Conservation (phyloP, 2,888 invertebrate genomes). For the Nemoura dubitans region DNA sequence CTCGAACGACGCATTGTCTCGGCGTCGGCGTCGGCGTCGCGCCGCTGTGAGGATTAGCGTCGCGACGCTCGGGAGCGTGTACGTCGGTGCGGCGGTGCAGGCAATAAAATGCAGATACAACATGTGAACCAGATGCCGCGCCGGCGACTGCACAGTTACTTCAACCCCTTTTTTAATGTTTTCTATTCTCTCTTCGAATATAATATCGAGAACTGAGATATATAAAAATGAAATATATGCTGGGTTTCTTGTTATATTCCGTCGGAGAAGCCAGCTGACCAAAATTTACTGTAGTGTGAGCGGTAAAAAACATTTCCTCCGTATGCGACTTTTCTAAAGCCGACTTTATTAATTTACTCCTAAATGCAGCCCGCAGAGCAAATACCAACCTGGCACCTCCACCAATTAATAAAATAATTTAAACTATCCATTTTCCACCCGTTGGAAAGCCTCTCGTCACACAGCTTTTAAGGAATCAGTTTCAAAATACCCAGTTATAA, state of each 20-base stretch:
- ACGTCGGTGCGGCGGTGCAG: neutral
- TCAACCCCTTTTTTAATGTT: constrained; percentile 20
- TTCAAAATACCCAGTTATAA: too few relatives aligned
- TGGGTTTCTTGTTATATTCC: neutral
- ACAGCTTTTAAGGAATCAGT: too few relatives aligned
- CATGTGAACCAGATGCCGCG: constrained; percentile 35
- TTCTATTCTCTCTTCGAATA: constrained; percentile 28
- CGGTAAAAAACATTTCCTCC: neutral
- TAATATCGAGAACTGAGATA: neutral
- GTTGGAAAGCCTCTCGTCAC: too few relatives aligned
- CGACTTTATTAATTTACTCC: neutral
- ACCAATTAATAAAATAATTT: neutral
- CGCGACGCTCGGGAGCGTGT: neutral
- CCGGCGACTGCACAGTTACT: constrained; percentile 7
- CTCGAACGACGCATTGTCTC: neutral
- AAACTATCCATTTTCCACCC: too few relatives aligned
- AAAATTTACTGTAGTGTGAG: neutral
- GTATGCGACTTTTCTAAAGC: neutral
- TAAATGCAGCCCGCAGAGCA: neutral
- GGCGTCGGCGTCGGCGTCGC: neutral
- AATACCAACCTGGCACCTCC: neutral
- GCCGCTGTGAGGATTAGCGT: too few relatives aligned
- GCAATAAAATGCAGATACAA: constrained; percentile 40
- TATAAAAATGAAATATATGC: constrained; percentile 13
- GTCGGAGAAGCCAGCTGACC: neutral